phyloP scores from a whole-genome alignment of 2,888 invertebrate species.

The Ophraella communa region DNA sequence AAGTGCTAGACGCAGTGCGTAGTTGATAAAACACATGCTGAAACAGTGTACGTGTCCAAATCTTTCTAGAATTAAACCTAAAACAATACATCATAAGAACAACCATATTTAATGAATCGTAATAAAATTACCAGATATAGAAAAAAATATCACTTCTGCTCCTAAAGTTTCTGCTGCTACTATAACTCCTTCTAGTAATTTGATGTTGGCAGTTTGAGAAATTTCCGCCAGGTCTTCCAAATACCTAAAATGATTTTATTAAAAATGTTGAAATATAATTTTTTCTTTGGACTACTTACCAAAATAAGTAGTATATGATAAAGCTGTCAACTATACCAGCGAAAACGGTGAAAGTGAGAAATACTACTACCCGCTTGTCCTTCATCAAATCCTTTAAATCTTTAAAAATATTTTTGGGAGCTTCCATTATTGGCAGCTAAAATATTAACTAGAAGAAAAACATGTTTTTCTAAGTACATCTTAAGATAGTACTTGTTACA shows the following conservation, averaged over 20 bases:
- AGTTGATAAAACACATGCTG: conserved; percentile 78
- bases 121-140: conserved; percentile 66
- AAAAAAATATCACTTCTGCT: conserved; percentile 81
- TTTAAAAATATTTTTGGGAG: conserved; percentile 71
- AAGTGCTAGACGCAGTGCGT: conserved; percentile 74
- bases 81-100: too few relatives aligned
- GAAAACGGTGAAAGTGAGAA: conserved; percentile 75
- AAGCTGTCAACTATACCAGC: conserved; percentile 82
- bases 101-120: too few relatives aligned
- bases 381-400: conserved; percentile 70
- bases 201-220: conserved; percentile 71
- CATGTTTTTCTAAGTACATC: neutral
- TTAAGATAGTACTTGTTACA: neutral
- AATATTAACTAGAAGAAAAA: conserved; percentile 35
- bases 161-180: conserved; percentile 81
- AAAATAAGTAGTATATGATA: conserved; percentile 82
- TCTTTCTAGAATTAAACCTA: conserved; percentile 79
- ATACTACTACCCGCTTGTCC: conserved; percentile 71
- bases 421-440: conserved; percentile 73
- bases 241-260: conserved; percentile 65
- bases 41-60: conserved; percentile 81
- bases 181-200: conserved; percentile 79
- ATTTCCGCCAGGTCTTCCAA: conserved; percentile 75
- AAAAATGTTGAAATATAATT: too few relatives aligned
- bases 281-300: too few relatives aligned